Evolutionary conservation across 2,113 vertebrate genomes (phyloP).

Genomic region (Calonectris borealis): DNA sequence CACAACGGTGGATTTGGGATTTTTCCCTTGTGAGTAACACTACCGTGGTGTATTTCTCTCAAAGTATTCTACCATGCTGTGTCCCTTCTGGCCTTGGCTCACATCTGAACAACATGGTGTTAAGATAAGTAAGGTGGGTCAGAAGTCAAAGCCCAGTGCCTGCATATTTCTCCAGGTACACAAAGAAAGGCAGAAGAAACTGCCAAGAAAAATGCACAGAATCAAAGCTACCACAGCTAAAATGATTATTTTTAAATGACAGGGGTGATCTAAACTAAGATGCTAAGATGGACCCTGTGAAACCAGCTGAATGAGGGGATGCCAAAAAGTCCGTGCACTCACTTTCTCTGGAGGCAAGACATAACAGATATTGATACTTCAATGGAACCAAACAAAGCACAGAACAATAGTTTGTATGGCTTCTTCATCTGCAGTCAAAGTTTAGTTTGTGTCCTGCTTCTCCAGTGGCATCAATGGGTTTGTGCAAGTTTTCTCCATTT

Average conservation of each 20-base stretch:
- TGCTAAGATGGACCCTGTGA: background rate
- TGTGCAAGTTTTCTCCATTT: background rate
- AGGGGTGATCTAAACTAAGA: background rate
- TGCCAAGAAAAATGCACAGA: background rate
- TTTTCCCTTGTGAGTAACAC: background rate
- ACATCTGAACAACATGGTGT: background rate
- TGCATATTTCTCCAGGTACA: background rate
- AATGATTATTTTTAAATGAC: background rate
- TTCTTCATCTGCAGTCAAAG: background rate
- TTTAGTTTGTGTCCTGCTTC: background rate
- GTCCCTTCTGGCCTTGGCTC: background rate
- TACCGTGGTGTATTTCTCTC: background rate
- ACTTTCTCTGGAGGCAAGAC: background rate
- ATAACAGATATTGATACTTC: background rate
- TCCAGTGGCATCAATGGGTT: background rate
- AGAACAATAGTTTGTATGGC: background rate
- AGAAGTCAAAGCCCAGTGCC: background rate
- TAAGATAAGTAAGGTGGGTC: background rate
- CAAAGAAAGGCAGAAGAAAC: background rate
- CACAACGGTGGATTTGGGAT: background rate
- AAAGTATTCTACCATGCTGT: background rate
- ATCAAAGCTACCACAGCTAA: background rate
- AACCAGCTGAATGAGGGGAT: background rate
- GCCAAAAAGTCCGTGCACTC: accelerated
- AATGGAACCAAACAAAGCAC: background rate